Conservation (phyloP, 92 coral and sea anemone genomes). For the Porites rus region DNA sequence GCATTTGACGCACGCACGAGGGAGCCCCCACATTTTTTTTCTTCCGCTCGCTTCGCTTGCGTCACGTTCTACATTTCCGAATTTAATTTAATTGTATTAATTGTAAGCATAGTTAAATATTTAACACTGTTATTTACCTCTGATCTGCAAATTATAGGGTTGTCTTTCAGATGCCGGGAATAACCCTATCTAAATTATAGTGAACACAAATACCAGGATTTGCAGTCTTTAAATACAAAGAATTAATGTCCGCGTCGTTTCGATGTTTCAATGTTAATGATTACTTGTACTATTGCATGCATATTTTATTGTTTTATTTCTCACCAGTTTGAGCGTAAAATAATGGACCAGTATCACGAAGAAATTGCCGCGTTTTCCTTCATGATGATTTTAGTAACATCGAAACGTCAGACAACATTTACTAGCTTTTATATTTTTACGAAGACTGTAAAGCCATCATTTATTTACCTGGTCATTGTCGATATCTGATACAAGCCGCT, state of each 20-base stretch:
- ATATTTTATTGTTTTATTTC: conserved; percentile 35
- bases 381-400: conserved; percentile 40
- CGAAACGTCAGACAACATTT: conserved; percentile 44
- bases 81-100: too few relatives aligned
- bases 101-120: conserved; percentile 38
- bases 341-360: conserved; percentile 40
- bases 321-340: conserved; percentile 42
- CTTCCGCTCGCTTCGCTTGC: too few relatives aligned
- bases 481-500: conserved; percentile 39
- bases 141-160: conserved; percentile 39
- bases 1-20: too few relatives aligned
- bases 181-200: conserved; percentile 40
- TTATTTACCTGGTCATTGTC: conserved; percentile 37
- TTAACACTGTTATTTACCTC: conserved; percentile 40
- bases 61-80: too few relatives aligned
- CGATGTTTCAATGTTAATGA: conserved; percentile 40
- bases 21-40: too few relatives aligned
- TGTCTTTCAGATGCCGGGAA: conserved; percentile 44
- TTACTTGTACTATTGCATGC: conserved; percentile 33
- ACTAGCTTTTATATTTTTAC: conserved; percentile 34
- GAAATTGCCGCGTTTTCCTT: conserved; percentile 45
- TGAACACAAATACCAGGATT: conserved; percentile 41
- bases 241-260: conserved; percentile 46
- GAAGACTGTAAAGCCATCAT: conserved; percentile 36
- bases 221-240: conserved; percentile 39